These are phyloP conservation scores for Bombus fervidus DNA, from an alignment of 1,140 invertebrate genomes.

Conservation along the genomic window DNA sequence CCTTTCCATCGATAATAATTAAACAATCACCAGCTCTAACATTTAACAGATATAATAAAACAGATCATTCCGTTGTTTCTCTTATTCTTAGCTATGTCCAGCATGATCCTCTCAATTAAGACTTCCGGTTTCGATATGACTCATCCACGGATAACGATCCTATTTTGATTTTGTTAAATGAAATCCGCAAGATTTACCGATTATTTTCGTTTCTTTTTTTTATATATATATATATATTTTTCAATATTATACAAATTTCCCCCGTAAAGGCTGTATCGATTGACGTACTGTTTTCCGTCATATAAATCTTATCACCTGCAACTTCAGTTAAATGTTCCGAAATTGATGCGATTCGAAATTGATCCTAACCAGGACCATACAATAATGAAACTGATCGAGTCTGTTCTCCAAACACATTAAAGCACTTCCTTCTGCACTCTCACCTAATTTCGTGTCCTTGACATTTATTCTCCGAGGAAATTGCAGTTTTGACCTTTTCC, in stretches of 20 bases:
- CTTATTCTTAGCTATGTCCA: slow-evolving; percentile 72
- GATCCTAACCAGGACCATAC: no score
- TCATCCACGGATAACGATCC: slow-evolving; percentile 88
- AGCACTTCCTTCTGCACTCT: slow-evolving; percentile 75
- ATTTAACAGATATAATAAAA: slow-evolving; percentile 4
- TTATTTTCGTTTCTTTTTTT: slow-evolving; percentile 12
- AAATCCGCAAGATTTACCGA: slow-evolving; percentile 50
- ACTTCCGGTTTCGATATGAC: slow-evolving; percentile 73
- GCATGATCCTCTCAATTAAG: slow-evolving; percentile 67
- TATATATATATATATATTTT: no score
- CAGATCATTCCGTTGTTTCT: not conserved
- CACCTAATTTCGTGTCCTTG: slow-evolving; percentile 70
- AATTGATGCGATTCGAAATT: no score
- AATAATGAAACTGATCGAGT: no score
- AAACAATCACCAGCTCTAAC: slow-evolving; percentile 85
- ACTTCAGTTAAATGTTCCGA: slow-evolving; percentile 53
- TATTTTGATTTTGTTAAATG: no score
- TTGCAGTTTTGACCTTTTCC: no score
- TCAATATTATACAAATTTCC: no score
- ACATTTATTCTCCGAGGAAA: no score
- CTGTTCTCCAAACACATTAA: slow-evolving; percentile 52
- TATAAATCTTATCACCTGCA: slow-evolving; percentile 57
- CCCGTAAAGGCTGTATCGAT: not conserved
- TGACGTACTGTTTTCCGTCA: slow-evolving; percentile 36
- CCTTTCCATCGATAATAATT: slow-evolving; percentile 84